Evolutionary conservation across 2,113 vertebrate genomes (phyloP), one percentile per base, ranked within the genome.

Genomic region (Malurus melanocephalus): DNA sequence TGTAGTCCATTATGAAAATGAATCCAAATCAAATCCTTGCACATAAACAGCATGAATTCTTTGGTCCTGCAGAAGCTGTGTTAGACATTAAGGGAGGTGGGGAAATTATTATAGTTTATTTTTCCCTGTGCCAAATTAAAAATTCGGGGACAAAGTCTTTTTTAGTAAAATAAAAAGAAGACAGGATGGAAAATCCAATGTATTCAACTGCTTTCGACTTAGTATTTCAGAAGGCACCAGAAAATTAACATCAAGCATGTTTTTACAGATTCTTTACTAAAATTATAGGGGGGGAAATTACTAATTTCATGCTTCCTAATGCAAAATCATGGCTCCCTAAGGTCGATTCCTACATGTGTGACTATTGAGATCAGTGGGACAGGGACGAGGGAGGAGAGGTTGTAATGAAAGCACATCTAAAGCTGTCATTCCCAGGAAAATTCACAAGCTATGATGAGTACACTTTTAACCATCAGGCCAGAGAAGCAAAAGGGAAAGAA

Each of bases 341-440:
- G 65, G 52, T 69, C 62, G 40, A 38, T 77, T 65, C 77, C 72
- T 93, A 60, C 65, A 53, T 9, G 42, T 64, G 65, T 73, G 76
- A 67, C 74, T 78, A 79, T 3, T 79, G 74, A 95, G 55, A 74
- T 89, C 68, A 85, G 56, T 20, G 60, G 81, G 45, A 90, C 92
- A 65, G 59, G 86, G 87, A 61, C 71, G 66, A 84, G 66, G 85
- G 80, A 95, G 53, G 26, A 59, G 33, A 32, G 30, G 23, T 88
- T 85, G 71, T 81, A 89, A 91, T 55, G 55, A 89, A 95, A 74
- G 35, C 82, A 74, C 32, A 86, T 64, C 38, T 82, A 78, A 95
- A 95, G 68, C 51, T 87, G 82, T 91, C 71, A 88, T 85, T 94
- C 53, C 76, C 76, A 55, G 75, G 91, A 66, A 83, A 94, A 92